A percentile compares a stretch with the other conserved stretches of the same genome.
phyloP scores from a whole-genome alignment of 2,888 invertebrate genomes.

The Helleia helle region DNA sequence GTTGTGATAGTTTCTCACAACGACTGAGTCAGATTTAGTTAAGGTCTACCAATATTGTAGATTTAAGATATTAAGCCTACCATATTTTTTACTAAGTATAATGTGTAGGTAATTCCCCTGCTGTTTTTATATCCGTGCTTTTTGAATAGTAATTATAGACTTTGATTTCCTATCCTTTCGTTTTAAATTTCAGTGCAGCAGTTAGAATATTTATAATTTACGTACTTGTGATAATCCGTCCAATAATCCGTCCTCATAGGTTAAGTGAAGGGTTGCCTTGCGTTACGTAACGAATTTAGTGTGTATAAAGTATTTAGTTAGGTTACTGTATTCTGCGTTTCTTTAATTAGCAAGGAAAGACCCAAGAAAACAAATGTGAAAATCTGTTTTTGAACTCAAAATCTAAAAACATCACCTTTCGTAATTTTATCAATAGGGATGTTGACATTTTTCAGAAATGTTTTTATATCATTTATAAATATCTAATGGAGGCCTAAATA shows the following conservation, averaged over 20 bases:
- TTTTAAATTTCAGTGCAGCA: not conserved
- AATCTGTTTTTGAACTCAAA: no score
- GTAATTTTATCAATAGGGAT: no score
- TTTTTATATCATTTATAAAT: no score
- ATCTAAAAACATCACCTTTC: no score
- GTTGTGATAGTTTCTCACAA: conserved; percentile 43
- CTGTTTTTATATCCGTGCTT: not conserved
- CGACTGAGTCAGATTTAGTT: conserved; percentile 49
- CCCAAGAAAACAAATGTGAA: not conserved
- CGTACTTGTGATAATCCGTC: conserved; percentile 58
- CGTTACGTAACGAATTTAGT: conserved; percentile 49
- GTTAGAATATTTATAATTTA: conserved; percentile 15
- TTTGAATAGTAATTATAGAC: no score
- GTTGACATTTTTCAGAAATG: no score
- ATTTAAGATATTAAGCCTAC: conserved; percentile 27
- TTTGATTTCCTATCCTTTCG: not conserved
- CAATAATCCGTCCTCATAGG: conserved; percentile 37
- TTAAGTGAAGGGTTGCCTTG: conserved; percentile 57
- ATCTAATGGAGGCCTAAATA: no score
- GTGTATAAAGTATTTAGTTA: conserved; percentile 9
- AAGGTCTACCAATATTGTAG: conserved; percentile 44
- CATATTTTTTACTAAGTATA: conserved; percentile 20
- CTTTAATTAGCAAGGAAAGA: not conserved
- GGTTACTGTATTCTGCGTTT: conserved; percentile 10
- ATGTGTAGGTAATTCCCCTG: conserved; percentile 14